Conservation (phyloP, 2,113 vertebrate species). For the Phycodurus eques region DNA sequence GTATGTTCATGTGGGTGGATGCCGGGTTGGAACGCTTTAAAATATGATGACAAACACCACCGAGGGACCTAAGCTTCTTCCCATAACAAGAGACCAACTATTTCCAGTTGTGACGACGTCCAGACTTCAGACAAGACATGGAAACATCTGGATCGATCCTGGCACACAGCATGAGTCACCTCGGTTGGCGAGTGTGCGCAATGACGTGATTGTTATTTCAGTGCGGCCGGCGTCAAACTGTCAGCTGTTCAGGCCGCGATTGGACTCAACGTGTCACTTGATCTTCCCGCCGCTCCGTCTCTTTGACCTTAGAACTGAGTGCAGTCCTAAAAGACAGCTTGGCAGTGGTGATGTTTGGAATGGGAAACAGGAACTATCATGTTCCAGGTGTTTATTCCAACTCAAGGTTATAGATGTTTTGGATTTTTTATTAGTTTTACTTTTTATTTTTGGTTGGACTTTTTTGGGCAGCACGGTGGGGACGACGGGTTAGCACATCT, state of each 20-base stretch:
- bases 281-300: neutral
- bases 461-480: no score
- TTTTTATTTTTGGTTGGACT: no score
- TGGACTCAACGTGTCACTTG: neutral
- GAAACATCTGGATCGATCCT: neutral
- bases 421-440: no score
- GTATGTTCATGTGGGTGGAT: neutral
- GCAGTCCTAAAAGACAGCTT: neutral
- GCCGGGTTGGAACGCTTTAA: neutral
- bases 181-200: neutral
- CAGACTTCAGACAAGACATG: slow-evolving; percentile 2
- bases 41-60: neutral
- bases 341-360: neutral
- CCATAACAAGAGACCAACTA: neutral
- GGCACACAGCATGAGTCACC: neutral
- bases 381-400: neutral
- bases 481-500: no score
- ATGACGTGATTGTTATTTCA: neutral
- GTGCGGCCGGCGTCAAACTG: neutral
- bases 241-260: neutral
- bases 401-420: neutral
- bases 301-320: neutral
- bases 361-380: neutral
- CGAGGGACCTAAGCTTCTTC: neutral
- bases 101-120: neutral